phyloP scores from a whole-genome alignment of 2,888 invertebrate species.

The Eupithecia subfuscata region DNA sequence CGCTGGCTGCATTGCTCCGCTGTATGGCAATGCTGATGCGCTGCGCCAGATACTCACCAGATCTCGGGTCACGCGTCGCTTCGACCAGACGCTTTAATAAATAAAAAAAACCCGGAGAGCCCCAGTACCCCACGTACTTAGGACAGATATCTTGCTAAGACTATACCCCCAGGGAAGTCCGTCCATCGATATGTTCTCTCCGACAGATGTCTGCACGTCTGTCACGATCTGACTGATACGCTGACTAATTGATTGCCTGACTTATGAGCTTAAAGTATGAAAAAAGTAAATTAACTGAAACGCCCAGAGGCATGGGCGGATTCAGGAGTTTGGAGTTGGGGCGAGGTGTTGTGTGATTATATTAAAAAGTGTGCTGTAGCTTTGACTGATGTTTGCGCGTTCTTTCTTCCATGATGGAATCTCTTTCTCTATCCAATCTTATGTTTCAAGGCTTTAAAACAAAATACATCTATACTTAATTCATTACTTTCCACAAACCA shows the following conservation, averaged over 20 bases:
- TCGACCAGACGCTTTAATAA: not conserved
- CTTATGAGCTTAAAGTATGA: constrained; percentile 67
- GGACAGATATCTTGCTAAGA: not conserved
- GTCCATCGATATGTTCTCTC: constrained; percentile 41
- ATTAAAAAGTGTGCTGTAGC: not conserved
- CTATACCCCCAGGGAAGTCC: constrained; percentile 33
- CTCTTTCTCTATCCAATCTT: no score
- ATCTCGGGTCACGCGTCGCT: no score
- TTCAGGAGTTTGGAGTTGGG: constrained; percentile 18
- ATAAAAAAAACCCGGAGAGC: not conserved
- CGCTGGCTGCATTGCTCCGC: no score
- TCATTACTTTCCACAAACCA: no score
- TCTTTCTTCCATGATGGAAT: no score
- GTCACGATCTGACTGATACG: constrained; percentile 65
- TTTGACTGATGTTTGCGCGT: not conserved
- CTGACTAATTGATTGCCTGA: constrained; percentile 75
- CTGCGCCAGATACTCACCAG: no score
- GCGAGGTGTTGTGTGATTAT: not conserved
- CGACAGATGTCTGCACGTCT: constrained; percentile 46
- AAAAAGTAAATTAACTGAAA: constrained; percentile 51
- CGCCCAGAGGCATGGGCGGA: constrained; percentile 21
- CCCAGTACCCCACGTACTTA: not conserved
- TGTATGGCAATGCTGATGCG: no score
- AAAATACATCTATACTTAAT: no score
- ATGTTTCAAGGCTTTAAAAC: no score